phyloP scores from a whole-genome alignment of 2,888 invertebrate species.

The Matsumyia berberina region DNA sequence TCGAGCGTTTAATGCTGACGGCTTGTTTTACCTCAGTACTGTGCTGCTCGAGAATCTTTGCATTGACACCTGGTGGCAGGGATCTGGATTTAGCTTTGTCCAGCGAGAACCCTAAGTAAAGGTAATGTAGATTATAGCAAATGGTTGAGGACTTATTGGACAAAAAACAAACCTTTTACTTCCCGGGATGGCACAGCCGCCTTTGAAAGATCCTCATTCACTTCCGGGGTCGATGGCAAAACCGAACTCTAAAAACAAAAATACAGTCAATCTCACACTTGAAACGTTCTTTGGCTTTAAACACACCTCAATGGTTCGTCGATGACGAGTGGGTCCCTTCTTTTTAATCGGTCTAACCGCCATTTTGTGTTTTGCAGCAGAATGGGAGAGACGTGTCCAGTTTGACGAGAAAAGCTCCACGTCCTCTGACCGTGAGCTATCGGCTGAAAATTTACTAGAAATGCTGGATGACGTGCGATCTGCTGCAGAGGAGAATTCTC shows the following conservation, averaged over 20 bases:
- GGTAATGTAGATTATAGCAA: not conserved
- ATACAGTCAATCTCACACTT: no score
- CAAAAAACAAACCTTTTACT: conserved; percentile 80
- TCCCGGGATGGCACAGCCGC: conserved; percentile 86
- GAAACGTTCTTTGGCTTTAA: conserved; percentile 72
- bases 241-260: conserved; percentile 84
- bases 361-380: conserved; percentile 92
- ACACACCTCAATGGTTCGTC: conserved; percentile 86
- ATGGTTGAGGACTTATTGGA: not conserved
- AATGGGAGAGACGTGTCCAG: conserved; percentile 88
- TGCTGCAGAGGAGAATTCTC: conserved; percentile 65
- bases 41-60: conserved; percentile 80
- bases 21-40: conserved; percentile 58
- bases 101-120: conserved; percentile 69
- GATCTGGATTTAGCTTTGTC: conserved; percentile 83
- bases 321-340: conserved; percentile 89
- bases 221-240: conserved; percentile 90
- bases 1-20: conserved; percentile 75
- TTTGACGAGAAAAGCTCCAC: conserved; percentile 81
- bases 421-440: conserved; percentile 79
- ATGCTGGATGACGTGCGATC: conserved; percentile 76
- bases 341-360: conserved; percentile 90
- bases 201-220: conserved; percentile 90
- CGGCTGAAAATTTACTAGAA: conserved; percentile 66
- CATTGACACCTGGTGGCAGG: conserved; percentile 81